These are phyloP conservation scores for Meleagris gallopavo DNA, from an alignment of 2,113 vertebrate species.

Conservation along the genomic window DNA sequence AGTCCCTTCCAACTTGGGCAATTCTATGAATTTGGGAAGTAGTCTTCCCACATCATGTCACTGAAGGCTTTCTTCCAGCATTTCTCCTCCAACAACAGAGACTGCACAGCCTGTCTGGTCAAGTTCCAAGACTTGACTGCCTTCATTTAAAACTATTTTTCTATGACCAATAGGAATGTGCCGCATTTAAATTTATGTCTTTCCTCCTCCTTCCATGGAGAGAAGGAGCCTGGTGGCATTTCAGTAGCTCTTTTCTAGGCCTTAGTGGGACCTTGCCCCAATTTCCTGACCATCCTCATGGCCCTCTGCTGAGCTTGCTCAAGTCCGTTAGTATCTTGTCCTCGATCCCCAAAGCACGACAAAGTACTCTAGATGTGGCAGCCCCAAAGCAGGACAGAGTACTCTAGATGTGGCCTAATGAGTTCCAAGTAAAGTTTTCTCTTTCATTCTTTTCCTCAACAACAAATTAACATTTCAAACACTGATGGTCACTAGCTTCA, in stretches of 20 bases:
- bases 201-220: not conserved
- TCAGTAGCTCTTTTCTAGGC: not conserved
- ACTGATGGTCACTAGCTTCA: not conserved
- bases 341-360: not conserved
- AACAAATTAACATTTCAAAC: not conserved
- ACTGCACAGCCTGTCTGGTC: accelerated
- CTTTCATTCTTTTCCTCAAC: not conserved
- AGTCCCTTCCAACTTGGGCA: not conserved
- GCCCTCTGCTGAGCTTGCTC: not conserved
- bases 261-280: not conserved
- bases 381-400: not conserved
- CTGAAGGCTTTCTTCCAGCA: not conserved
- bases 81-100: not conserved
- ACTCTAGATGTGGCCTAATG: not conserved
- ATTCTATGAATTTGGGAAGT: not conserved
- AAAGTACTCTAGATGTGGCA: not conserved
- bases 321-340: not conserved
- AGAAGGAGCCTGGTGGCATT: not conserved
- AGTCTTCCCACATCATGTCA: not conserved
- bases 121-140: not conserved
- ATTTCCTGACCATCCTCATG: not conserved
- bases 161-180: not conserved
- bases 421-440: not conserved
- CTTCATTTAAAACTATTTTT: accelerated
- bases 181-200: not conserved